Evolutionary conservation across 2,113 vertebrate genomes (phyloP).

Genomic region (Bos taurus): ARS-UCD2.0 NC_037344.1:39324001-39324500

Average conservation of each 20-base stretch:
- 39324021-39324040: constrained; percentile 17
- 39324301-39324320: constrained; percentile 27
- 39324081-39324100: constrained; percentile 28
- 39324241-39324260: not conserved
- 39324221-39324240: not conserved
- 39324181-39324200: not conserved
- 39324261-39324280: not conserved
- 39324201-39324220: not conserved
- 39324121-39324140: not conserved
- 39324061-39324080: not conserved
- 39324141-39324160: not conserved
- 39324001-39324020: constrained; percentile 26
- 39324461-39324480: not conserved
- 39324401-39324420: not conserved
- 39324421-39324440: not conserved
- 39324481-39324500: not conserved
- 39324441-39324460: not conserved
- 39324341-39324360: not conserved
- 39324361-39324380: not conserved
- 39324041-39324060: not conserved
- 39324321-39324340: not conserved
- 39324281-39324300: not conserved
- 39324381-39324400: not conserved
- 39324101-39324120: constrained; percentile 16
- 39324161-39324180: not conserved